phyloP scores from a whole-genome alignment of 2,888 invertebrate species.

The Plebejus melissa region DNA sequence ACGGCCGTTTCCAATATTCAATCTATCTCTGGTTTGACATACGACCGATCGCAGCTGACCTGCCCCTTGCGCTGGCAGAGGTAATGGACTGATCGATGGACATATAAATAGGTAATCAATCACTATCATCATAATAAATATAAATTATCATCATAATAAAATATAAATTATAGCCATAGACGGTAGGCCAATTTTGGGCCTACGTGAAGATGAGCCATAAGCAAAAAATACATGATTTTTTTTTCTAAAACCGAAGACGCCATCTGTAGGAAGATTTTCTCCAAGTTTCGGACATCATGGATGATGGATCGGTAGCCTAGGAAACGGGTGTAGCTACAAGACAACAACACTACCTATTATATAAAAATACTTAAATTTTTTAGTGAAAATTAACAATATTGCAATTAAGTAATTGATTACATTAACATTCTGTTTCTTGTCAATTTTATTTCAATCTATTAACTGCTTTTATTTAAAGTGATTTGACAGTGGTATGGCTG shows the following conservation, averaged over 20 bases:
- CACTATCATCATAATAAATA: too few relatives aligned
- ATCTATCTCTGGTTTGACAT: too few relatives aligned
- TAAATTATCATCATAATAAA: too few relatives aligned
- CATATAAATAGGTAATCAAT: too few relatives aligned
- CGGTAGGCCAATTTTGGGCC: too few relatives aligned
- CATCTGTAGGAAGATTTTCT: constrained; percentile 17
- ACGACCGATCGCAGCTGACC: too few relatives aligned
- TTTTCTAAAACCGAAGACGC: neutral
- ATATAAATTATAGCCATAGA: too few relatives aligned
- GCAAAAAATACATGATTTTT: neutral
- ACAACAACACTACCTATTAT: constrained; percentile 62
- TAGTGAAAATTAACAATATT: constrained; percentile 22
- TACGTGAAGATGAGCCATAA: neutral
- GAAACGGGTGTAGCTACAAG: constrained; percentile 73
- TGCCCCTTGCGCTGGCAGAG: too few relatives aligned
- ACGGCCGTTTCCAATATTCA: too few relatives aligned
- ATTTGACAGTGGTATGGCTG: constrained; percentile 73
- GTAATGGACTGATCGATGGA: too few relatives aligned
- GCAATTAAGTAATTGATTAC: neutral
- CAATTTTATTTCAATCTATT: constrained; percentile 22
- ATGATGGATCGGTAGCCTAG: constrained; percentile 68
- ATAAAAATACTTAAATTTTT: constrained; percentile 45
- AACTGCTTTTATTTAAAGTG: constrained; percentile 45
- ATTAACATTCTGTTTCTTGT: neutral
- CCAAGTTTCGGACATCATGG: constrained; percentile 34